phyloP scores from a whole-genome alignment of 2,797 vertebrate genomes.

The Manis pentadactyla region DNA sequence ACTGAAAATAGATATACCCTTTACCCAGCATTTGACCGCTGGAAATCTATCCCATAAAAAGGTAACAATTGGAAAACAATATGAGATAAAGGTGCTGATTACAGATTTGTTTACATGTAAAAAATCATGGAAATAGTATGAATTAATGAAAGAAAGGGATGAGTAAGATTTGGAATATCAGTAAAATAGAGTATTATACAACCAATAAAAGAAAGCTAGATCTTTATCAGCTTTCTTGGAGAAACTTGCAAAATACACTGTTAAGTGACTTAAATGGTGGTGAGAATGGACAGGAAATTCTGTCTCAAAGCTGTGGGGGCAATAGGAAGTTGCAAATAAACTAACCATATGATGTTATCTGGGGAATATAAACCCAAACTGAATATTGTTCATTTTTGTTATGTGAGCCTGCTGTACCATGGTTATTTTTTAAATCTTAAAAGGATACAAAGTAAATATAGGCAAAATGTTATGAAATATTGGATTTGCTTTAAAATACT shows the following conservation, averaged over 20 bases:
- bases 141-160: neutral
- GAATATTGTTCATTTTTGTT: slow-evolving; percentile 16
- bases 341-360: neutral
- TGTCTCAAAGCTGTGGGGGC: neutral
- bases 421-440: neutral
- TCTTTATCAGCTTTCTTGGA: neutral
- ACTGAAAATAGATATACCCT: neutral
- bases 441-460: neutral
- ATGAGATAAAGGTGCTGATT: neutral
- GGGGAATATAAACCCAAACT: neutral
- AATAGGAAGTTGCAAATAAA: neutral
- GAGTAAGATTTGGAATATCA: neutral
- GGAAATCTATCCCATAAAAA: neutral
- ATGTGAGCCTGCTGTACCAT: neutral
- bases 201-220: neutral
- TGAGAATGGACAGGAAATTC: neutral
- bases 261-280: neutral
- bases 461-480: neutral
- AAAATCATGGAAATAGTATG: neutral
- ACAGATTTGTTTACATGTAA: neutral
- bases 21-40: neutral
- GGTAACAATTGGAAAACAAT: neutral
- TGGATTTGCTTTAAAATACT: neutral
- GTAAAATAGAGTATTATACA: neutral
- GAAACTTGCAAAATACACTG: neutral